Evolutionary conservation across 2,888 invertebrate genomes (phyloP), one percentile per base, ranked within the genome.

Genomic region (Furcula furcula): DNA sequence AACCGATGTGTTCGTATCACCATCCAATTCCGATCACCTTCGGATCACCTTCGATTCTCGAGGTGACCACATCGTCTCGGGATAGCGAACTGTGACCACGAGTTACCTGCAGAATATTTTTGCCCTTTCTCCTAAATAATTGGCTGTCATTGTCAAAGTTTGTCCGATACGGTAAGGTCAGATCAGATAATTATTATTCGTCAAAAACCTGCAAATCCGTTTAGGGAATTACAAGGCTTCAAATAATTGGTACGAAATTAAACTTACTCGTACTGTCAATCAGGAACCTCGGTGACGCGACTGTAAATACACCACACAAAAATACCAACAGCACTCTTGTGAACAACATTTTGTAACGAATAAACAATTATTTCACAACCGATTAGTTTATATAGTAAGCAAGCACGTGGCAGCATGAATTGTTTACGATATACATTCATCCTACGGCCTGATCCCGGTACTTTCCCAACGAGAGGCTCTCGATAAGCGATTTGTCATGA

Each of bases 401-500:
- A 28, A 23, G 19, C 21, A 23, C 32, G 21, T 36, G 13, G 22
- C 18, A 54, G 42, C 36, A 19, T 4, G 3, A 15, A 25, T 27
- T 36, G 20, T 42, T 40, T 51, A 45, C 40, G 36, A 37, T 36
- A 42, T 37, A 32, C 14, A 27, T 18, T 5, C 10, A 21, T 9
- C 6, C 9, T 10, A 23, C 12, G 12, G 2, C 7, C 6, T 27
- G 26, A 28, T 19, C 25, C 29, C 22, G 46, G 55, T 57, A 53
- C 40, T 44, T 42, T 56, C 43, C 49, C 55, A 55, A 13, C 28
- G 21, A 28, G 37, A 25, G 34, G 25, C 32, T 22, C 12, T 10
- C 23, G 47, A 46, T 47, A 50, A 46, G 40, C 9, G 28, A 16
- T 28, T 25, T 13, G 10, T 40, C 21, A 39, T 30, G 14, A 14